Conservation (phyloP, 2,888 invertebrate species). For the Dicycla oo region DNA sequence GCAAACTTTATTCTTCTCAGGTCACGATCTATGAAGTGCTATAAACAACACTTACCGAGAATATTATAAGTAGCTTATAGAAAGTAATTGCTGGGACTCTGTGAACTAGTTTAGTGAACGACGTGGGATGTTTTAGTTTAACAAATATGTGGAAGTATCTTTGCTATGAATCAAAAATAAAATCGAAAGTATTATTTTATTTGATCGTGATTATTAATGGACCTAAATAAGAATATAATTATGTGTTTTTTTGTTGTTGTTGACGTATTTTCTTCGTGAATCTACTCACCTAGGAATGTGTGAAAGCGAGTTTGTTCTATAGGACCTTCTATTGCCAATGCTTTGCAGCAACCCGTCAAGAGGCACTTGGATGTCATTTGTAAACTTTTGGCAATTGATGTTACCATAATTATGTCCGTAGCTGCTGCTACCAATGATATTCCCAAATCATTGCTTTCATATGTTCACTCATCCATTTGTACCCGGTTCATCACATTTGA, state of each 20-base stretch:
- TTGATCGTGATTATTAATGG: background rate
- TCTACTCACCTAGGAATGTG: background rate
- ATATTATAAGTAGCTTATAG: constrained; percentile 27
- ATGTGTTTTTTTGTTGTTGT: background rate
- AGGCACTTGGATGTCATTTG: constrained; percentile 17
- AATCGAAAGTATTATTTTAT: background rate
- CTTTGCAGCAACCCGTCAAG: background rate
- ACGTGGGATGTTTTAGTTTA: constrained; percentile 7
- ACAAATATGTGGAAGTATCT: background rate
- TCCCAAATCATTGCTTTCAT: constrained; percentile 43
- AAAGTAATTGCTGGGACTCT: constrained; percentile 12
- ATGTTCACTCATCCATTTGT: constrained; percentile 21
- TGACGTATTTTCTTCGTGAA: background rate
- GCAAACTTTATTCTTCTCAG: constrained; percentile 62
- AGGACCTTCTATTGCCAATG: background rate
- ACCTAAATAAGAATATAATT: background rate
- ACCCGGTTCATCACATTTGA: constrained; percentile 28
- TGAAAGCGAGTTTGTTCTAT: background rate
- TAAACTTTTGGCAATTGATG: constrained; percentile 38
- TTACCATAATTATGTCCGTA: constrained; percentile 54
- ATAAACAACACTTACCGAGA: constrained; percentile 55
- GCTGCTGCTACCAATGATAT: constrained; percentile 24
- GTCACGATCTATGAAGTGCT: constrained; percentile 62
- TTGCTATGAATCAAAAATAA: background rate
- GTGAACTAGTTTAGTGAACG: constrained; percentile 8